Base-by-base conservation (phyloP, 2,113 vertebrate species). In the Nansenia antarctica region DNA sequence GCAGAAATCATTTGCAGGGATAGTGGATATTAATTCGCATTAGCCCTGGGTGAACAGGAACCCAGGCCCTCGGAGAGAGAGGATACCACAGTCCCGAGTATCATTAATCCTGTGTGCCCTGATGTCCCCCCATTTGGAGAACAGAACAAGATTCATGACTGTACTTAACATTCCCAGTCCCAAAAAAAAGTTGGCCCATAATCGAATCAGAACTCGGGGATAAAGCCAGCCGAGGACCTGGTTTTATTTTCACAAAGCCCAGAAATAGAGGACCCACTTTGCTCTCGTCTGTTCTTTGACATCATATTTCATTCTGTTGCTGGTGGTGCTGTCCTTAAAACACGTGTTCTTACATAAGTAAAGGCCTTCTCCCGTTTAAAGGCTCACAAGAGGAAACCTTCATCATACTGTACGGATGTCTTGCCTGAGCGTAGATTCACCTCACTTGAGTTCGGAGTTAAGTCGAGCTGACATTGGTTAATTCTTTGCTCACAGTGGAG, bases 1-100 rank as follows among this genome's bases (percentile, higher is more conserved):
- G n/a, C n/a, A 65, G 70, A 59, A 73, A 59, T 78, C 61, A 71
- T 74, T 74, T 82, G 74, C 69, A 65, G 75, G 65, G 62, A 78
- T 75, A 82, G 72, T 72, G 75, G 72, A 75, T 71, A 82, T 82
- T 72, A 78, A 82, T 78, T 82, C 78, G 79, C 57, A 82, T 82
- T 82, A 82, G 75, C 69, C 75, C 34, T 63, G 68, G 75, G 79
- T 75, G 72, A 74, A 69, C 42, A 58, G 37, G 62, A 77, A 69
- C 24, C 32, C 65, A 20, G 55, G 20, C 29, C 65, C 72, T 39
- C 18, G 65, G 62, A 73, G 67, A 77, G 65, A 77, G 62, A 66
- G 53, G 45, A 34, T 65, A 54, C 71, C 65, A 70, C 70, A 69
- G 9, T 39, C 65, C 54, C 47, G 53, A 72, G 62, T 75, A 72